These are phyloP conservation scores for Oscheius sp. DNA, from an alignment of 1,140 invertebrate species.

Conservation along the genomic window DNA sequence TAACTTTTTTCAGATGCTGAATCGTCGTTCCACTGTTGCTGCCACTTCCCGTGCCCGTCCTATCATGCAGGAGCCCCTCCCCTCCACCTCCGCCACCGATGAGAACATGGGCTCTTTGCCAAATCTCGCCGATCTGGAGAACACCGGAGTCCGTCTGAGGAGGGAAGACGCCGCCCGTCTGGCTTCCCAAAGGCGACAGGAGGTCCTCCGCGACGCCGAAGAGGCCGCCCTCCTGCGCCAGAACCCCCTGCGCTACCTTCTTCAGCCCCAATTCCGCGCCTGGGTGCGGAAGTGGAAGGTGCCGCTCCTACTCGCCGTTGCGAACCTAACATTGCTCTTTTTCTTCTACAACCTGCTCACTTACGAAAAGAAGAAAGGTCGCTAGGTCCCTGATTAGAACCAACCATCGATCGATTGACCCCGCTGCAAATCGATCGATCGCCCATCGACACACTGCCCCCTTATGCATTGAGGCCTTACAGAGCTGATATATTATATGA, in stretches of 20 bases:
- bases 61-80: neutral
- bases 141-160: constrained; percentile 69
- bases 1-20: constrained; percentile 45
- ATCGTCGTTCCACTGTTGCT: constrained; percentile 56
- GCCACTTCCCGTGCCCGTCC: constrained; percentile 9
- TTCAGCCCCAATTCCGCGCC: constrained; percentile 94
- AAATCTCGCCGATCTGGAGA: constrained; percentile 72
- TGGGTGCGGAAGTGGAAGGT: constrained; percentile 44
- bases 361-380: constrained; percentile 62
- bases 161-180: constrained; percentile 89
- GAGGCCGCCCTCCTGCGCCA: constrained; percentile 84
- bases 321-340: constrained; percentile 50
- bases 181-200: constrained; percentile 85
- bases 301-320: constrained; percentile 41
- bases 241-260: constrained; percentile 87
- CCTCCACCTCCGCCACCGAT: constrained; percentile 14
- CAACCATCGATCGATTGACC: neutral
- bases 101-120: constrained; percentile 72
- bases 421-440: neutral
- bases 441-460: neutral
- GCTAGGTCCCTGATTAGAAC: neutral
- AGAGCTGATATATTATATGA: neutral
- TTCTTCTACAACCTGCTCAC: constrained; percentile 49
- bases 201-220: constrained; percentile 83
- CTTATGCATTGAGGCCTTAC: constrained; percentile 6